Conservation (phyloP, 1,140 invertebrate species). For the Calliopsis andreniformis region DNA sequence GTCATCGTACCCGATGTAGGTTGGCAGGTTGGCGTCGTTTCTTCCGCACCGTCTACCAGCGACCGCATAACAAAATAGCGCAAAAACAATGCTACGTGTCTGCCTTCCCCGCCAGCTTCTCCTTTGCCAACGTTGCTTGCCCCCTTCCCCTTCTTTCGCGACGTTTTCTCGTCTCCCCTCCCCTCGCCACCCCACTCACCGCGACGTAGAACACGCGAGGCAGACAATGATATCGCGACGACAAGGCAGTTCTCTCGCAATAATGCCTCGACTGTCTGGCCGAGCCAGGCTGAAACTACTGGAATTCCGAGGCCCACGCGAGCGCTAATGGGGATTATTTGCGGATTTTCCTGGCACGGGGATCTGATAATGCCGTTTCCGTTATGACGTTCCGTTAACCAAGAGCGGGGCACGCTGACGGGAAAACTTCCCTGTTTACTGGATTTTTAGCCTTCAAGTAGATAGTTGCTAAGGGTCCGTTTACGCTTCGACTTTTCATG, state of each 20-base stretch:
- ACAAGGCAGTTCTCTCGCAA: slow-evolving; percentile 24
- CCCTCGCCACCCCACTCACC: background rate
- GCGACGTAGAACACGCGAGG: background rate
- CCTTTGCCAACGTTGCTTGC: background rate
- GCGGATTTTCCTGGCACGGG: slow-evolving; percentile 16
- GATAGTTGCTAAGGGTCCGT: background rate
- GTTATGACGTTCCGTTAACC: background rate
- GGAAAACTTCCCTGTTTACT: background rate
- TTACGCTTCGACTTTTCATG: background rate
- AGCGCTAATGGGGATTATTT: slow-evolving; percentile 32
- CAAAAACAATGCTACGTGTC: slow-evolving; percentile 67
- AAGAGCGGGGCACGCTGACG: background rate
- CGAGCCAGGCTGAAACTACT: slow-evolving; percentile 31
- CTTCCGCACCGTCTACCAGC: slow-evolving; percentile 38
- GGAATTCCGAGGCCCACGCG: slow-evolving; percentile 14
- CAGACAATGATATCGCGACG: slow-evolving; percentile 38
- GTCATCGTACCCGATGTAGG: slow-evolving; percentile 75
- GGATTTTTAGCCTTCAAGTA: background rate
- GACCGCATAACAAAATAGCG: slow-evolving; percentile 73
- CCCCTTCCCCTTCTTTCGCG: slow-evolving; percentile 16
- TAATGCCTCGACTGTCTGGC: slow-evolving; percentile 20
- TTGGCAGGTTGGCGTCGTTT: slow-evolving; percentile 68
- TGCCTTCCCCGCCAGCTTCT: slow-evolving; percentile 17
- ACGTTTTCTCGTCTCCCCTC: background rate
- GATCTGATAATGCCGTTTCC: background rate